A percentile compares a stretch with the other conserved stretches of the same genome.
phyloP scores from a whole-genome alignment of 1,140 invertebrate species.

The Drosophila tani region DNA sequence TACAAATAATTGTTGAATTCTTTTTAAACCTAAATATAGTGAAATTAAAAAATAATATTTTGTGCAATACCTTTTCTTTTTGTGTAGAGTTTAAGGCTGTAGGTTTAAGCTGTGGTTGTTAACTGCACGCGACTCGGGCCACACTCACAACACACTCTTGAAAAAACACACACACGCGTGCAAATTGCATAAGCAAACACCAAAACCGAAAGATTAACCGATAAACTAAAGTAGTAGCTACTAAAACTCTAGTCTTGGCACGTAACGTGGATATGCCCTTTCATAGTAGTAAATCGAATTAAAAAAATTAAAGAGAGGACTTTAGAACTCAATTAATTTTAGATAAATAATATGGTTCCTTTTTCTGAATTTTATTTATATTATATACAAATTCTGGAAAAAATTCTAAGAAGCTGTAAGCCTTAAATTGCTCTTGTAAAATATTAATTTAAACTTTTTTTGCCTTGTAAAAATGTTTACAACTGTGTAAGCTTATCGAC shows the following conservation, averaged over 20 bases:
- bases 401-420: too few relatives aligned
- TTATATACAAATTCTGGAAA: too few relatives aligned
- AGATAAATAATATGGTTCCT: neutral
- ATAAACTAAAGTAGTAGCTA: constrained; percentile 14
- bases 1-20: too few relatives aligned
- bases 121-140: constrained; percentile 63
- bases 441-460: neutral
- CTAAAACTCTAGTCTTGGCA: neutral
- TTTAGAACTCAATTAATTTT: neutral
- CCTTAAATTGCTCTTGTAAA: neutral
- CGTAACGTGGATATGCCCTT: neutral
- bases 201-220: constrained; percentile 15
- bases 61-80: neutral
- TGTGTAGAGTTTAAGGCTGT: constrained; percentile 29
- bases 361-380: too few relatives aligned
- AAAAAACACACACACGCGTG: constrained; percentile 14
- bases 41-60: neutral
- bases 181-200: constrained; percentile 67
- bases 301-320: neutral
- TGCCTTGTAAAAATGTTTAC: neutral
- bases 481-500: constrained; percentile 1
- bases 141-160: constrained; percentile 28
- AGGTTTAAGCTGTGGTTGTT: constrained; percentile 34
- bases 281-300: constrained; percentile 1
- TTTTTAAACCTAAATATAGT: too few relatives aligned